Conservation (phyloP, 2,113 vertebrate genomes). For the Tapirus terrestris region DNA sequence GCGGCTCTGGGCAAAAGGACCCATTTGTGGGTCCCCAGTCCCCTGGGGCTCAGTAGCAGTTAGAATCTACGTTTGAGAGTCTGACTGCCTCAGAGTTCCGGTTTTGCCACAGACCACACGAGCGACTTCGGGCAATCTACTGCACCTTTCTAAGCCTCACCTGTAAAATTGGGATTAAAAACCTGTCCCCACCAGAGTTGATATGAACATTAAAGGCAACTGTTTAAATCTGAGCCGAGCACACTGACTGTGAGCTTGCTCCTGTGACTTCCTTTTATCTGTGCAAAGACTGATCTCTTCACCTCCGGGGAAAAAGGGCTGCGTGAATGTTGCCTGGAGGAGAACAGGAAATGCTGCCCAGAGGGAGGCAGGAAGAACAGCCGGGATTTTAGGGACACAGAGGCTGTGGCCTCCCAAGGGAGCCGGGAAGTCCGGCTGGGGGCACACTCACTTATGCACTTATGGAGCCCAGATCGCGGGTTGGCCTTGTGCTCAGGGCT, state of each 20-base stretch:
- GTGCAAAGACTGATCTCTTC: neutral
- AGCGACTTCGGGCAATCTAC: neutral
- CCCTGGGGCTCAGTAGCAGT: too few relatives aligned
- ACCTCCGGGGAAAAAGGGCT: neutral
- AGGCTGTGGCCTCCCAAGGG: neutral
- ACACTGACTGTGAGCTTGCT: accelerated
- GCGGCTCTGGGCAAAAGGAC: too few relatives aligned
- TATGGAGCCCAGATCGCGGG: accelerated
- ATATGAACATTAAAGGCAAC: neutral
- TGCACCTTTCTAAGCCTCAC: neutral
- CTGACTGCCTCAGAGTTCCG: neutral
- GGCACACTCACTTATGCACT: too few relatives aligned
- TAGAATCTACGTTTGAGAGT: neutral
- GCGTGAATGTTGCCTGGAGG: neutral
- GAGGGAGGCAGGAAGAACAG: neutral
- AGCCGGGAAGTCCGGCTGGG: neutral
- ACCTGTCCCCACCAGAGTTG: neutral
- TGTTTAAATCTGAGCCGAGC: neutral
- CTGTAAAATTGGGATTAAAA: neutral
- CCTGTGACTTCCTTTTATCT: neutral
- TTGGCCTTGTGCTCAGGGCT: neutral
- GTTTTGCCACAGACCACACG: neutral
- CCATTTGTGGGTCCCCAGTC: too few relatives aligned
- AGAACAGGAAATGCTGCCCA: neutral
- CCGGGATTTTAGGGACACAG: neutral